phyloP scores from a whole-genome alignment of 2,797 vertebrate species.

The Natrix natrix region DNA sequence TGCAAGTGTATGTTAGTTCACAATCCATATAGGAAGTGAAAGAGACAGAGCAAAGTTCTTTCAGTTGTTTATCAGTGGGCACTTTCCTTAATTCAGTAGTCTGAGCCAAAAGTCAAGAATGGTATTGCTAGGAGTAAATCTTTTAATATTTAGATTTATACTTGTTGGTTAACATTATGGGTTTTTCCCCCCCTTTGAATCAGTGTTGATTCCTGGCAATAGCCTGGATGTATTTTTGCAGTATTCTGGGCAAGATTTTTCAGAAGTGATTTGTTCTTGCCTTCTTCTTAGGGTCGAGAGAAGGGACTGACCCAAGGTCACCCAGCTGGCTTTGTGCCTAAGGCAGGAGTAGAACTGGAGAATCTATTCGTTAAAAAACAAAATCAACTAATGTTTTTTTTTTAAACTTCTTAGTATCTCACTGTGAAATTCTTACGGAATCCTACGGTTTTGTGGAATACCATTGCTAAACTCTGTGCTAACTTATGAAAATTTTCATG shows the following conservation, averaged over 20 bases:
- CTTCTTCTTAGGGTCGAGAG: background rate
- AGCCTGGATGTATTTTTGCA: background rate
- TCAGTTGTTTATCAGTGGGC: background rate
- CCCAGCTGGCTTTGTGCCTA: background rate
- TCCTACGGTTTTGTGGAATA: background rate
- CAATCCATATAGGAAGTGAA: background rate
- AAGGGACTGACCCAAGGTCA: background rate
- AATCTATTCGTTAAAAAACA: background rate
- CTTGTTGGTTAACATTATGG: background rate
- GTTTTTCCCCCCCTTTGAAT: background rate
- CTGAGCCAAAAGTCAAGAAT: background rate
- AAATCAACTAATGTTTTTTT: background rate
- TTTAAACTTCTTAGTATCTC: background rate
- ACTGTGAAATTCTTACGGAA: background rate
- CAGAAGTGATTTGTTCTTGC: background rate
- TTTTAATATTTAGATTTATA: background rate
- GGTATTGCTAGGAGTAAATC: background rate
- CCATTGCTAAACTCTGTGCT: background rate
- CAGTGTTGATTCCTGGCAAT: background rate
- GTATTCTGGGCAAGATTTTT: background rate
- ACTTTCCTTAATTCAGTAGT: background rate
- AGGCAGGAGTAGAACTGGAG: background rate
- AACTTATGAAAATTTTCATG: background rate
- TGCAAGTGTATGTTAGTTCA: background rate
- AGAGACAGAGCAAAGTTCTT: background rate